A percentile compares a stretch with the other conserved stretches of the same genome.
Evolutionary conservation across 1,140 invertebrate genomes (phyloP).

Genomic region (Tenebrio molitor): DNA sequence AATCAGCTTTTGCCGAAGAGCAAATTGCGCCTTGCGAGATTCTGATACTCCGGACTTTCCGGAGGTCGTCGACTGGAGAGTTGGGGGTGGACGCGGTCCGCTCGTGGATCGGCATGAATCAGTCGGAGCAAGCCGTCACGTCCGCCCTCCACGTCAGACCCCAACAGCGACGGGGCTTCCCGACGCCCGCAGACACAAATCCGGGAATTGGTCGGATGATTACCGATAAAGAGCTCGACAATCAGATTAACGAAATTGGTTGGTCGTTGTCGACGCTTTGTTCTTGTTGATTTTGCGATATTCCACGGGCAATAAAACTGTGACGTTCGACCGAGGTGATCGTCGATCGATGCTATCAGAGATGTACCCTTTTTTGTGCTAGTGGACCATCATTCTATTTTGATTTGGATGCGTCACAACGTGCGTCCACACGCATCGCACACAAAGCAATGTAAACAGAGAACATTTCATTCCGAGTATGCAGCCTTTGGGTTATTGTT

Average conservation of each 20-base stretch:
- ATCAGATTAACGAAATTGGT: background rate
- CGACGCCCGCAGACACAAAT: background rate
- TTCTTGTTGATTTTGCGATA: conserved; percentile 16
- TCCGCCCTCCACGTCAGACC: background rate
- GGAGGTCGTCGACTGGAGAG: conserved; percentile 1
- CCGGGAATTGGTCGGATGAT: conserved; percentile 3
- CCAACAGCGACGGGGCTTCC: background rate
- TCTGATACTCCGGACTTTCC: too few relatives aligned
- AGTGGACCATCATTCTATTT: conserved; percentile 2
- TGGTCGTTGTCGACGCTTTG: background rate
- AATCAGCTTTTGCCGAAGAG: background rate
- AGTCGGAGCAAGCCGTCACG: background rate
- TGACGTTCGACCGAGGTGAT: conserved; percentile 8
- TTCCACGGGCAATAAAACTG: conserved; percentile 23
- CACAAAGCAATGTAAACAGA: conserved; percentile 6
- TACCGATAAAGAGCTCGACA: background rate
- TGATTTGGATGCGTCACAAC: conserved; percentile 17
- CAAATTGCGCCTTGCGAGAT: background rate
- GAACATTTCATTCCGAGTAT: conserved; percentile 5
- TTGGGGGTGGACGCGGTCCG: too few relatives aligned
- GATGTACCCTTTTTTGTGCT: background rate
- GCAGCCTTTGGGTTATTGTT: background rate
- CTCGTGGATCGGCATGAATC: too few relatives aligned
- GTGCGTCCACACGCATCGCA: background rate
- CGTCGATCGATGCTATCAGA: background rate